phyloP scores from a whole-genome alignment of 1,140 invertebrate genomes.

The Bombus turneri region DNA sequence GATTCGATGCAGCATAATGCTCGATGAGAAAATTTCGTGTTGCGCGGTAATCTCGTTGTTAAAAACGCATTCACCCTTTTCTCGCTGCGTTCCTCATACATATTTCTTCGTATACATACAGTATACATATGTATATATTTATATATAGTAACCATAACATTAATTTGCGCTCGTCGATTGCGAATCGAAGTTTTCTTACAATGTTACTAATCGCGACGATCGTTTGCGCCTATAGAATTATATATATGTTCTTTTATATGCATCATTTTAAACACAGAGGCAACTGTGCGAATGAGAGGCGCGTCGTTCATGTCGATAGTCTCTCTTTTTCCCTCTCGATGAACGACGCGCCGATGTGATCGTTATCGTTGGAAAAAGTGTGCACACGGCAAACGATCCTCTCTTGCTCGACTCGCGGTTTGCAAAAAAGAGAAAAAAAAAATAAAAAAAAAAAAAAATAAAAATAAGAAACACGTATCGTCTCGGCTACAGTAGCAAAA shows the following conservation, averaged over 20 bases:
- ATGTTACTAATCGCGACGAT: not conserved
- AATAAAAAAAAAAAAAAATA: no score
- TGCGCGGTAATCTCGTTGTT: constrained; percentile 51
- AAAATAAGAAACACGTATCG: not conserved
- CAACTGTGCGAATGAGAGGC: not conserved
- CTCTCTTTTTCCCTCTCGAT: not conserved
- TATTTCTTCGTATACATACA: not conserved
- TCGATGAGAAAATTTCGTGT: constrained; percentile 32
- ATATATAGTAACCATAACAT: constrained; percentile 10
- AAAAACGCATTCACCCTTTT: constrained; percentile 28
- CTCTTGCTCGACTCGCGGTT: constrained; percentile 2
- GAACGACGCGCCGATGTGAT: not conserved
- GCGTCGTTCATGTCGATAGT: not conserved
- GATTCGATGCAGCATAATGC: constrained; percentile 51
- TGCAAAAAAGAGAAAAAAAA: not conserved
- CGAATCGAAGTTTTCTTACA: constrained; percentile 1
- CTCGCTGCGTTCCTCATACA: constrained; percentile 12
- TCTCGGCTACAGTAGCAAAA: constrained; percentile 15
- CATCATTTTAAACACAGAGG: not conserved
- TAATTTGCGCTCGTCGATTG: constrained; percentile 27
- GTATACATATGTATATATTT: constrained; percentile 1
- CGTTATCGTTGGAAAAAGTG: constrained; percentile 2
- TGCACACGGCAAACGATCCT: not conserved
- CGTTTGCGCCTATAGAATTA: constrained; percentile 11
- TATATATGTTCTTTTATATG: not conserved